Evolutionary conservation across 2,113 vertebrate species (phyloP).

Genomic region (Cyprinodon variegatus): DNA sequence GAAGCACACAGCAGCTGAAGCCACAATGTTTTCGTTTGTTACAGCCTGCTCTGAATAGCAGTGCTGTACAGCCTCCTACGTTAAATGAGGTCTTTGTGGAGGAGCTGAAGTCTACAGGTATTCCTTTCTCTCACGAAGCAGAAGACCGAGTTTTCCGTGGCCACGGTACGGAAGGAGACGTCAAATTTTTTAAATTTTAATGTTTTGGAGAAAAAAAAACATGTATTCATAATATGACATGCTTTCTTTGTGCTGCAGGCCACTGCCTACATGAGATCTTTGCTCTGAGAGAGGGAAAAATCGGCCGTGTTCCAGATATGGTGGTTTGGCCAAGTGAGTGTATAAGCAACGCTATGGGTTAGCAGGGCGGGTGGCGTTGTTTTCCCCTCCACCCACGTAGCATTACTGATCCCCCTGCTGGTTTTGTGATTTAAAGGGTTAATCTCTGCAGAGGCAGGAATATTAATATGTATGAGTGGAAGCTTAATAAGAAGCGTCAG

Average conservation of each 20-base stretch:
- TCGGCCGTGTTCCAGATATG: conserved; percentile 92
- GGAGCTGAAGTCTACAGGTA: conserved; percentile 87
- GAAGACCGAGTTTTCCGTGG: conserved; percentile 94
- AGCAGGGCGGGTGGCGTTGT: background rate
- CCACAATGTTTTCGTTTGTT: conserved; percentile 36
- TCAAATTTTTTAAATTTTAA: background rate
- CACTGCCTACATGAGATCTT: conserved; percentile 98
- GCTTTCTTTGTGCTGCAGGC: conserved; percentile 77
- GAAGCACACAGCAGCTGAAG: conserved; percentile 1
- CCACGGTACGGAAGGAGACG: conserved; percentile 84
- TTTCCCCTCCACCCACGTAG: conserved; percentile 31
- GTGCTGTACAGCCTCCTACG: conserved; percentile 83
- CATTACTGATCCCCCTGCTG: conserved; percentile 29
- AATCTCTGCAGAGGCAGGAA: conserved; percentile 63
- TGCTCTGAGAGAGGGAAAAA: conserved; percentile 93
- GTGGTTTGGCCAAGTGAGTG: conserved; percentile 96
- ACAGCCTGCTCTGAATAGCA: conserved; percentile 87
- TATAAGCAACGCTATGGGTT: conserved; percentile 9
- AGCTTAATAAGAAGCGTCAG: conserved; percentile 74
- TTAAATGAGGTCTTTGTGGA: conserved; percentile 91
- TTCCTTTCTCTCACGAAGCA: conserved; percentile 89
- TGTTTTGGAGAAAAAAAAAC: background rate
- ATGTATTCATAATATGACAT: background rate
- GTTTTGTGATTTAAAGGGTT: conserved; percentile 71
- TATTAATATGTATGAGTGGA: conserved; percentile 81